Percentiles rank a stretch among this genome's conserved stretches.
Conservation (phyloP, 2,888 invertebrate species). For the Stictocephala bisonia region DNA sequence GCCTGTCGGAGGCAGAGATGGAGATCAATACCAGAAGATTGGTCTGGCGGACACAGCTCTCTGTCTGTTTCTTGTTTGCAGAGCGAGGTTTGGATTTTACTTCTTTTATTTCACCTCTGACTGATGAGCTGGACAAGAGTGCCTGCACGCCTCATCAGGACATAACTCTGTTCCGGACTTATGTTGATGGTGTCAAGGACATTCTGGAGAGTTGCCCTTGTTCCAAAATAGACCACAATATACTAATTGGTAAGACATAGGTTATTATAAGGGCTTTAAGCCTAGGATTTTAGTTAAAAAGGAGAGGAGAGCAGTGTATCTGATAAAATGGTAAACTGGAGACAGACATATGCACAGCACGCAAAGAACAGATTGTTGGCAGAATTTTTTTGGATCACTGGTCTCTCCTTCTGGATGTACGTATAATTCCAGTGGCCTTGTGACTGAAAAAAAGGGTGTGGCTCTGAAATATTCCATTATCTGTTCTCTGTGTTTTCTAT, state of each 20-base stretch:
- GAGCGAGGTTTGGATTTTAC: slow-evolving; percentile 48
- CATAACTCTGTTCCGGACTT: slow-evolving; percentile 51
- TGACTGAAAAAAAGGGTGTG: no score
- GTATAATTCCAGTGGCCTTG: no score
- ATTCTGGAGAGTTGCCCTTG: slow-evolving; percentile 54
- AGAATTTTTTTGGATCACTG: no score
- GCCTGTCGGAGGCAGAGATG: background rate
- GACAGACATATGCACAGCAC: no score
- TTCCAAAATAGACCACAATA: slow-evolving; percentile 57
- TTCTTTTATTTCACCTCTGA: background rate
- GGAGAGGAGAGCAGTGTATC: no score
- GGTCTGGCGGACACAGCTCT: slow-evolving; percentile 48
- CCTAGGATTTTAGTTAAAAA: no score
- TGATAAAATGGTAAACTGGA: no score
- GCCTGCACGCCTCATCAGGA: background rate
- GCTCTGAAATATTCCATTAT: no score
- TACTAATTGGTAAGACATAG: slow-evolving; percentile 59
- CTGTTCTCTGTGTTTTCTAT: no score
- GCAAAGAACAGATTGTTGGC: no score
- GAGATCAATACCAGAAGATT: slow-evolving; percentile 1
- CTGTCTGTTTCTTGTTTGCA: slow-evolving; percentile 47
- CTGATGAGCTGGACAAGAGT: background rate
- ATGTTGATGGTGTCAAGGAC: slow-evolving; percentile 57
- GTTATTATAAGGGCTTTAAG: no score
- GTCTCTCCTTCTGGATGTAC: no score